These are phyloP conservation scores for Myotis vivesi DNA, from an alignment of 2,797 vertebrate genomes.

Conservation along the genomic window DNA sequence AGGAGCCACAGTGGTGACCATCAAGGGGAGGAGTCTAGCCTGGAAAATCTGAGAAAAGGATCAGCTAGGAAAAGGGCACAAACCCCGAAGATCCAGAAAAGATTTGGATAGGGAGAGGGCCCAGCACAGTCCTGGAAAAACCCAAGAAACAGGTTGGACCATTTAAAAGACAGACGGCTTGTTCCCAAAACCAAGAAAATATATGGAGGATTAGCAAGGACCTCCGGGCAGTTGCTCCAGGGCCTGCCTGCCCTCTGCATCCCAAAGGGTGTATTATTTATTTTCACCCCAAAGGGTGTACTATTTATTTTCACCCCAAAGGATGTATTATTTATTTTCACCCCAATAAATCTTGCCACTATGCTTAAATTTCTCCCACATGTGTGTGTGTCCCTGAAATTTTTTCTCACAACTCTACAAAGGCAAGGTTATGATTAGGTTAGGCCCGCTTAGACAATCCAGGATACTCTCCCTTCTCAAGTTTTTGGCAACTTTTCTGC, in stretches of 20 bases:
- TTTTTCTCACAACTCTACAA: background rate
- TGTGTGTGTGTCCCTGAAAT: background rate
- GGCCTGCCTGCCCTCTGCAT: background rate
- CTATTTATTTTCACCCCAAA: background rate
- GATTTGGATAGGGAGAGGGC: background rate
- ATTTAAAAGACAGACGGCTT: background rate
- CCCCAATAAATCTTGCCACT: background rate
- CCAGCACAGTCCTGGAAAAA: background rate
- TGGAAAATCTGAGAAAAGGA: background rate
- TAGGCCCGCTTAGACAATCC: background rate
- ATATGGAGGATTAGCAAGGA: background rate
- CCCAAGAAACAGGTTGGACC: background rate
- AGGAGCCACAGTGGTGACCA: background rate
- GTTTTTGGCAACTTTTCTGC: background rate
- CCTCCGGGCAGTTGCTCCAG: background rate
- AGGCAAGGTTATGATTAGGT: background rate
- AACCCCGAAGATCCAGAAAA: background rate
- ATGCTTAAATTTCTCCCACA: background rate
- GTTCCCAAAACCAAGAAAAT: background rate
- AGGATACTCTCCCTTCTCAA: background rate
- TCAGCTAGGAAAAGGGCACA: background rate
- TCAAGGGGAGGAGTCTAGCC: background rate
- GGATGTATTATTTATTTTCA: background rate
- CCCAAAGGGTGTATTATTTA: background rate
- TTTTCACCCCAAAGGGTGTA: background rate